Evolutionary conservation across 2,888 invertebrate genomes (phyloP).

Genomic region (Papilio protenor): DNA sequence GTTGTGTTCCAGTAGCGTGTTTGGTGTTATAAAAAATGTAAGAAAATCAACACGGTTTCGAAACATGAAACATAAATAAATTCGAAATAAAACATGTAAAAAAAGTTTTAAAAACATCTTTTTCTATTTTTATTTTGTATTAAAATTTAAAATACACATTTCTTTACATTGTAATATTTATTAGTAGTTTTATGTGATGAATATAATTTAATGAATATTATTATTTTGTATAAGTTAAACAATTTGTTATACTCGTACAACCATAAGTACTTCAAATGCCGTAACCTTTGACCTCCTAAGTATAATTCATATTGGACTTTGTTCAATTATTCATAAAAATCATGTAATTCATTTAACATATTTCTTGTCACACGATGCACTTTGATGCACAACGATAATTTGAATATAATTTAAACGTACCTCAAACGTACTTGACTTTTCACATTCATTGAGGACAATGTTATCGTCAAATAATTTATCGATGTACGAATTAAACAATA

Average conservation of each 20-base stretch:
- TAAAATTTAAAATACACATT: too few species aligned
- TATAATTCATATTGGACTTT: constrained; percentile 52
- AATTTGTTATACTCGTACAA: neutral
- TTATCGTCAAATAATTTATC: constrained; percentile 12
- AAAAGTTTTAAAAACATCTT: too few species aligned
- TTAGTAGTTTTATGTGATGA: neutral
- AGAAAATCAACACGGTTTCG: neutral
- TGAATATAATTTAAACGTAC: constrained; percentile 26
- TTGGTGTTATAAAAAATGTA: constrained; percentile 27
- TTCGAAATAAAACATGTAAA: neutral
- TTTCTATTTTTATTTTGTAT: too few species aligned
- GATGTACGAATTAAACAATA: neutral
- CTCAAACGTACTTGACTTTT: constrained; percentile 35
- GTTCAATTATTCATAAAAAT: constrained; percentile 47
- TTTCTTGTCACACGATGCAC: constrained; percentile 4
- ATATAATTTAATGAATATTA: neutral
- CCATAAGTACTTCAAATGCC: constrained; percentile 28
- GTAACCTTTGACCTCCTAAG: constrained; percentile 56
- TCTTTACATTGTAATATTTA: too few species aligned
- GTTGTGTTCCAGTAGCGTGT: constrained; percentile 1
- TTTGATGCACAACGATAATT: constrained; percentile 21
- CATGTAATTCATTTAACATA: constrained; percentile 20
- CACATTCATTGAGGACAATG: constrained; percentile 11
- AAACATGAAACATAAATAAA: neutral
- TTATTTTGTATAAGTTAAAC: neutral